Percentiles rank a stretch among this genome's conserved stretches.
These are phyloP conservation scores for Aphrocallistes beatrix DNA, from an alignment of 37 sponge, comb jelly and placozoan species.

Conservation along the genomic window DNA sequence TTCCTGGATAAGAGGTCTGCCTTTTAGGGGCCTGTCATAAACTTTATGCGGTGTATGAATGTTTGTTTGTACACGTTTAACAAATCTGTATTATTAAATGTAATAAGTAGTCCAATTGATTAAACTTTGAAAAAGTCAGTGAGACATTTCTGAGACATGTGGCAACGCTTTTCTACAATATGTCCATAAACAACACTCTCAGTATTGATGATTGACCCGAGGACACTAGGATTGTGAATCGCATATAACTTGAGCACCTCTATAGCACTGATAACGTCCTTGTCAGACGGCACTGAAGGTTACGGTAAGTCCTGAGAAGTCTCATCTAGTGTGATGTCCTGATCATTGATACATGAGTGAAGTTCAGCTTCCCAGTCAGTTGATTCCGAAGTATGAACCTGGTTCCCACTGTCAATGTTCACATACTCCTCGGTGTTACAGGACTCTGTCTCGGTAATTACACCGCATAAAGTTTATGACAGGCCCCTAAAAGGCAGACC, in stretches of 20 bases:
- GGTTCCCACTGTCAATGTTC: conserved; percentile 17
- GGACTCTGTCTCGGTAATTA: conserved; percentile 1
- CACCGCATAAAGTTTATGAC: too few species aligned
- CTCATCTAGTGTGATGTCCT: conserved; percentile 16
- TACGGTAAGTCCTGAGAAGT: conserved; percentile 14
- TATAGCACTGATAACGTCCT: conserved; percentile 13
- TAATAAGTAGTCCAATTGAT: conserved; percentile 16
- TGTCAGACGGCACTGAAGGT: conserved; percentile 17
- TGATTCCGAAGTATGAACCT: conserved; percentile 17
- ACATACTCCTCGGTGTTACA: conserved; percentile 13
- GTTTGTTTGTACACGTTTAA: neutral
- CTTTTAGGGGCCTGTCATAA: conserved; percentile 14
- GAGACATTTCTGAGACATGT: neutral
- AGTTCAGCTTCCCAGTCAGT: conserved; percentile 12
- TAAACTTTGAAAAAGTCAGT: neutral
- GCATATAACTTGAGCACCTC: conserved; percentile 19
- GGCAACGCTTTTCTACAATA: conserved; percentile 4
- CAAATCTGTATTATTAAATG: conserved; percentile 15
- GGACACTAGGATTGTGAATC: conserved; percentile 1
- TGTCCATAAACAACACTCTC: conserved; percentile 18
- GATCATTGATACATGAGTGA: conserved; percentile 3
- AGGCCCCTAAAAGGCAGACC: too few species aligned
- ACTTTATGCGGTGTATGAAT: neutral
- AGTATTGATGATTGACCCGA: conserved; percentile 12
- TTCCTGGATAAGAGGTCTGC: neutral